These are phyloP conservation scores for Mystacornis crossleyi DNA, from an alignment of 2,113 vertebrate genomes.

Conservation along the genomic window DNA sequence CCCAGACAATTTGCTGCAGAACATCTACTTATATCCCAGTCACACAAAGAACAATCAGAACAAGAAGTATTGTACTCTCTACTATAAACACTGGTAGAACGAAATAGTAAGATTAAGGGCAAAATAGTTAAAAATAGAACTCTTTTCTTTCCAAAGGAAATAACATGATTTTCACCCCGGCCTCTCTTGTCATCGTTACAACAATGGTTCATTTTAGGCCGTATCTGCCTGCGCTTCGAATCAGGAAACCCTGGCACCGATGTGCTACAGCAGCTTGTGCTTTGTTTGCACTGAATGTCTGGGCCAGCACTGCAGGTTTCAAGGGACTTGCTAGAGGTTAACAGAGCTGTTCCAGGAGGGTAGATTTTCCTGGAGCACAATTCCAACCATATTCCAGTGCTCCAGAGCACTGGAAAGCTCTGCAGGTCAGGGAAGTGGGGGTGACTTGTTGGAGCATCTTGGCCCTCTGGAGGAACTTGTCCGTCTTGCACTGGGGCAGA, in stretches of 20 bases:
- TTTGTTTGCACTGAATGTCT: background rate
- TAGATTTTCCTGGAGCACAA: background rate
- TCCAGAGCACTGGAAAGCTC: background rate
- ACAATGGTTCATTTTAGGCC: conserved; percentile 21
- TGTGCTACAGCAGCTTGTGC: background rate
- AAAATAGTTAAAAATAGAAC: conserved; percentile 28
- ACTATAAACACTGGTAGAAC: background rate
- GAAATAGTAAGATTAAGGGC: conserved; percentile 17
- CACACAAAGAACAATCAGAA: background rate
- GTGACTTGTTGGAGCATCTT: background rate
- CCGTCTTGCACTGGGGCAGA: background rate
- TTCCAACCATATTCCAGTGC: background rate
- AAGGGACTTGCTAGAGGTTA: background rate
- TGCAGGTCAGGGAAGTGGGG: background rate
- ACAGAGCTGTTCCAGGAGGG: background rate
- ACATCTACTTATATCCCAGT: background rate
- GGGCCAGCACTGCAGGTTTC: background rate
- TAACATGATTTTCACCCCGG: background rate
- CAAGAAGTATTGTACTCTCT: background rate
- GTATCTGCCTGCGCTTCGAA: background rate
- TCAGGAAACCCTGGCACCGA: conserved; percentile 5
- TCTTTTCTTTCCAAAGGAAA: conserved; percentile 26
- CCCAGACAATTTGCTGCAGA: background rate
- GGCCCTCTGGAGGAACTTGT: background rate
- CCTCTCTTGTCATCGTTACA: background rate